Evolutionary conservation across 2,113 vertebrate genomes (phyloP).

Genomic region (Caloenas nicobarica): DNA sequence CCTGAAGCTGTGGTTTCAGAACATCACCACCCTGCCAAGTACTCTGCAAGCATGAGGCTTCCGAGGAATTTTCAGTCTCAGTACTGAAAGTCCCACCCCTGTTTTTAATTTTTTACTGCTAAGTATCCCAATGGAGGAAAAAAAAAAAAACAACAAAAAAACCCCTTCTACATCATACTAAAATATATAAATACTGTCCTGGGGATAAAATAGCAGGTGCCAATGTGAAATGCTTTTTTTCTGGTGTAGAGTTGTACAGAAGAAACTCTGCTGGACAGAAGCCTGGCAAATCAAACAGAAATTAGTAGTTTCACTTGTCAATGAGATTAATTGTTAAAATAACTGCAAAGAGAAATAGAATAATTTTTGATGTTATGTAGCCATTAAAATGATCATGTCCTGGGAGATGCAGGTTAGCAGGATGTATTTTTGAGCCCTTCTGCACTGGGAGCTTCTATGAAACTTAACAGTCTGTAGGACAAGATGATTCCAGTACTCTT

Average conservation of each 20-base stretch:
- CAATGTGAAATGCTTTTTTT: background rate
- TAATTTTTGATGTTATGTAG: background rate
- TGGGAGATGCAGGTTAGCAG: rapidly evolving
- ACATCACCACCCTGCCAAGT: background rate
- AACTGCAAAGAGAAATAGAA: background rate
- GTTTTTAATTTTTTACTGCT: background rate
- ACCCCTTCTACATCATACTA: background rate
- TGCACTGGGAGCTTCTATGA: background rate
- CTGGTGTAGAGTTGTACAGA: background rate
- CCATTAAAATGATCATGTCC: background rate
- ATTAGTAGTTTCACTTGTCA: background rate
- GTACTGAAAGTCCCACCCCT: background rate
- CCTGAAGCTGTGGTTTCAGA: background rate
- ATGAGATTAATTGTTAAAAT: background rate
- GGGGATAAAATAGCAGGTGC: background rate
- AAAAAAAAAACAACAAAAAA: too few relatives aligned
- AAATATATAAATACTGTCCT: background rate
- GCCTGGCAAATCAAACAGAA: background rate
- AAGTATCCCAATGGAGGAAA: background rate
- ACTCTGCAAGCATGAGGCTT: background rate
- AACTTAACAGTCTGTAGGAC: background rate
- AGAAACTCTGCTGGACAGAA: background rate
- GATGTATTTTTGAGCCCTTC: background rate
- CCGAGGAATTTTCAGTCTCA: background rate
- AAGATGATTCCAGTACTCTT: background rate